A percentile compares a stretch with the other conserved stretches of the same genome.
Evolutionary conservation across 2,797 vertebrate species (phyloP).

Genomic region (Agapornis canus): DNA sequence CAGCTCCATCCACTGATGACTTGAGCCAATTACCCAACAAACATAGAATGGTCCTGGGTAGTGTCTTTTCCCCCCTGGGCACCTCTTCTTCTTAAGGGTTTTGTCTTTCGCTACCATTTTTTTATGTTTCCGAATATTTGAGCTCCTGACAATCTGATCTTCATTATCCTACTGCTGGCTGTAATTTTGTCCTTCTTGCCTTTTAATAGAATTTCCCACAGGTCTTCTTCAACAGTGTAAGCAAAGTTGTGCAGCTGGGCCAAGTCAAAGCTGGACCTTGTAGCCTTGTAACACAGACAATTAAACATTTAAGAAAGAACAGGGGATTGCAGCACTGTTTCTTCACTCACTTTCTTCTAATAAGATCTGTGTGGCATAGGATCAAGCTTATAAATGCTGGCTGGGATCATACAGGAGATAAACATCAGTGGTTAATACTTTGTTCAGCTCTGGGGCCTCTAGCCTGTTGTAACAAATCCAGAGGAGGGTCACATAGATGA

Average conservation of each 20-base stretch:
- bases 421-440: neutral
- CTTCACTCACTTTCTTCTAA: neutral
- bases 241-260: neutral
- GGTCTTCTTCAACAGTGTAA: neutral
- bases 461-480: neutral
- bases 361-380: neutral
- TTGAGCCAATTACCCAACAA: neutral
- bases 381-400: neutral
- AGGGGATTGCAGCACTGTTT: fast-evolving
- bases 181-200: neutral
- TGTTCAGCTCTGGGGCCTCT: neutral
- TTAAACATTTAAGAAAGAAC: neutral
- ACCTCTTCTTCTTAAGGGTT: neutral
- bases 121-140: neutral
- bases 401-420: neutral
- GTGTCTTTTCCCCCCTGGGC: neutral
- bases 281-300: neutral
- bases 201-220: neutral
- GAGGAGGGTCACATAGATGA: neutral
- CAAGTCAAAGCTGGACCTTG: neutral
- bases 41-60: neutral
- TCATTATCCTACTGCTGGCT: neutral
- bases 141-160: neutral
- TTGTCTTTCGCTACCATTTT: neutral
- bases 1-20: neutral